phyloP scores from a whole-genome alignment of 2,113 vertebrate species.

The Rhadina sibilatrix region DNA sequence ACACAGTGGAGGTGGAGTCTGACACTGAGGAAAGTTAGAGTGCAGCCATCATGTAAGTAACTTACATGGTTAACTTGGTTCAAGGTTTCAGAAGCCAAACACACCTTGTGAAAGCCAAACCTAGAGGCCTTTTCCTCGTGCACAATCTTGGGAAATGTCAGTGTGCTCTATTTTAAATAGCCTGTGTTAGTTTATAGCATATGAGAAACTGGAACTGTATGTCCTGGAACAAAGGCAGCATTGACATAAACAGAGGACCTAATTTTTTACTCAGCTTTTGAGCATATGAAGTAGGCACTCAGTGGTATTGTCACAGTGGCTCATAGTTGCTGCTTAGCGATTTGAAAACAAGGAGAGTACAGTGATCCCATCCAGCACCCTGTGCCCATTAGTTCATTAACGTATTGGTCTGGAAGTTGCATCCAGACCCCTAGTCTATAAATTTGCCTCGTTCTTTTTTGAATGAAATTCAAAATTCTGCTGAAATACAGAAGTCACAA shows the following conservation, averaged over 20 bases:
- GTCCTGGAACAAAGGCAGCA: not conserved
- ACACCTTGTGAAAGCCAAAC: not conserved
- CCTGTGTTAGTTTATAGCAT: not conserved
- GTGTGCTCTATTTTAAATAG: not conserved
- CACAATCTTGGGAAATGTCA: not conserved
- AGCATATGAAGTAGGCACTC: not conserved
- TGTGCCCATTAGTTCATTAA: not conserved
- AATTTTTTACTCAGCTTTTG: not conserved
- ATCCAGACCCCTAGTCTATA: not conserved
- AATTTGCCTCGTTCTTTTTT: not conserved
- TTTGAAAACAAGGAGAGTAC: not conserved
- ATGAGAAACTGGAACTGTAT: not conserved
- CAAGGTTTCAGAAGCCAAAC: not conserved
- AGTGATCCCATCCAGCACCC: not conserved
- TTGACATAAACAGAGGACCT: not conserved
- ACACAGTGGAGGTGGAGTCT: not conserved
- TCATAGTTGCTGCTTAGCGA: not conserved
- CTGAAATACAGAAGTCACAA: not conserved
- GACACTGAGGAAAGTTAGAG: not conserved
- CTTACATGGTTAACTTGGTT: not conserved
- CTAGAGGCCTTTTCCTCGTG: not conserved
- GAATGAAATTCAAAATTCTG: not conserved
- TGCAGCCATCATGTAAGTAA: not conserved
- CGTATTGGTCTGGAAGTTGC: fast-evolving
- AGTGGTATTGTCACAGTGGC: not conserved